These are phyloP conservation scores for Drosophila melanica DNA, from an alignment of 1,140 invertebrate species.

Conservation along the genomic window DNA sequence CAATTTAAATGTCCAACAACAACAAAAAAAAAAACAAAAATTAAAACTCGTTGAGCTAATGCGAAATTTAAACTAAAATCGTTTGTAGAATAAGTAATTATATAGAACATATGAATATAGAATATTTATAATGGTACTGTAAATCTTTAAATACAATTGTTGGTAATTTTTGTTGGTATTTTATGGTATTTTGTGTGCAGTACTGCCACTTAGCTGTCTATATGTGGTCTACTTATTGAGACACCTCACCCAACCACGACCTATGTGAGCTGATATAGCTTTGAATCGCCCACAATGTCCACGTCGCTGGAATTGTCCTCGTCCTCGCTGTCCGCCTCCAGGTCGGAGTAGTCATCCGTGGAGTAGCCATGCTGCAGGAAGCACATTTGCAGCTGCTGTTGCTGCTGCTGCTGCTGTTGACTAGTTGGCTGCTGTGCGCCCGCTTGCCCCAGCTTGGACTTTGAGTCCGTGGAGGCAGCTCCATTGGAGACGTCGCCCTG, in stretches of 20 bases:
- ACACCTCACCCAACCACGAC: slow-evolving; percentile 12
- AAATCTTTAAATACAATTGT: too few relatives aligned
- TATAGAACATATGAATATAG: neutral
- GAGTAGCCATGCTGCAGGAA: slow-evolving; percentile 79
- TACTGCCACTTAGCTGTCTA: neutral
- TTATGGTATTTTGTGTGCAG: slow-evolving; percentile 8
- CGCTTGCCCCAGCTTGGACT: slow-evolving; percentile 33
- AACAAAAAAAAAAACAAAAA: too few relatives aligned
- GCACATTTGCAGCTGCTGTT: slow-evolving; percentile 77
- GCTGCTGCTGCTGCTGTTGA: slow-evolving; percentile 71
- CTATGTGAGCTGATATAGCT: slow-evolving; percentile 82
- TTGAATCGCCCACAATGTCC: slow-evolving; percentile 82
- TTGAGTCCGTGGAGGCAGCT: slow-evolving; percentile 38
- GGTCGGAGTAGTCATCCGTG: slow-evolving; percentile 76
- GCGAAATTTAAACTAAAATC: too few relatives aligned
- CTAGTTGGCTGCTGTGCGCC: slow-evolving; percentile 22
- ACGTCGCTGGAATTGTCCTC: slow-evolving; percentile 83
- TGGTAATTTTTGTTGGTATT: slow-evolving; percentile 11
- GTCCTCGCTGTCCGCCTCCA: slow-evolving; percentile 73
- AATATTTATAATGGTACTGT: too few relatives aligned
- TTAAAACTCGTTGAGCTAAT: too few relatives aligned
- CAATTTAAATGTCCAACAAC: too few relatives aligned
- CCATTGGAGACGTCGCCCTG: slow-evolving; percentile 41
- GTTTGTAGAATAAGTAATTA: too few relatives aligned
- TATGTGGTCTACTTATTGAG: slow-evolving; percentile 18